Base-by-base conservation (phyloP, 2,888 invertebrate genomes). In the Hemistola chrysoprasaria region DNA sequence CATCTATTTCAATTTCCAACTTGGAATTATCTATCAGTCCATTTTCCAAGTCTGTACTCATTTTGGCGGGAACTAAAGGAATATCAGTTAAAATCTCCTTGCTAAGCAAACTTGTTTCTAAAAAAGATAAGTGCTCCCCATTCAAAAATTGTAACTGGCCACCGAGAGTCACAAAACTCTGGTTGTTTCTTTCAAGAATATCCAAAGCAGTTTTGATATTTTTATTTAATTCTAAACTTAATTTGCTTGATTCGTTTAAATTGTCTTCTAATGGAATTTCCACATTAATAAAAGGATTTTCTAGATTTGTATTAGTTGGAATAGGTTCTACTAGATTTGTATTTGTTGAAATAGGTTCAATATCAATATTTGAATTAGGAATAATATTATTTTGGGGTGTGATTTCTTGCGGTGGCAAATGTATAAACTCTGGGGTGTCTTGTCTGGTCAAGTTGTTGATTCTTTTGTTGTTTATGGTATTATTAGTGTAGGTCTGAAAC, bases 121-220 rank as follows among this genome's bases (percentile, higher is more conserved):
- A 8, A 45, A 27, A 1, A 56, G n/a, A 23, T 59, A 51, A 34
- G 7, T 56, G 22, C 27, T 37, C 31, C 20, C 44, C 8, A 47
- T 25, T 4, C 35, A 53, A 3, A 26, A 45, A 3, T 44, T 33
- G 9, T 30, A 34, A 2, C 42, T 33, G 45, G 6, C 47, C 28
- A 3, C 31, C 30, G 2, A 44, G 23, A 8, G 33, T 30, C 0
- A 44, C 26, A 27, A 44, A 44, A 23, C 21, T 44, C 4, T 50
- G 36, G 16, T 45, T 45, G 24, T 62, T 60, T 1, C 22, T 50
- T 7, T 59, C 51, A 7, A 63, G 40, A 6, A 63, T 61, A n/a
- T 51, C 47, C 0, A 62, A 22, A 0, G 61, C 61, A 2, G 44
- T 45, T 27, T 53, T 31, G 11, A 59, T 54, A 20, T 56, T 57